Conservation (phyloP, 2,113 vertebrate species). For the Cnemophilus loriae region DNA sequence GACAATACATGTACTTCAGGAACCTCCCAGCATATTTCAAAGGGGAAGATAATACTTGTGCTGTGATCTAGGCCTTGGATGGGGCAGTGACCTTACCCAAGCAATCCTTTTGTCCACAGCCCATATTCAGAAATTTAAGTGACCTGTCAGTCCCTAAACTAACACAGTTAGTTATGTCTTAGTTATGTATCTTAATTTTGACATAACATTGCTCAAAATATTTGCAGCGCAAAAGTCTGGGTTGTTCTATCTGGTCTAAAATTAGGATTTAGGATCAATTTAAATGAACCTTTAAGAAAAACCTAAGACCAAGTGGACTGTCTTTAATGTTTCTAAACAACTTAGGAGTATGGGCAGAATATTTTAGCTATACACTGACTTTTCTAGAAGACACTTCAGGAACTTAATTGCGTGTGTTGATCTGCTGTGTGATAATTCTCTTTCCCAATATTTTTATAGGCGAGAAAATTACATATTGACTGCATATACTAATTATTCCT, state of each 20-base stretch:
- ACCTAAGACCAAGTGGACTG: neutral
- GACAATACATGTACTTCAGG: neutral
- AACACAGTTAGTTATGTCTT: neutral
- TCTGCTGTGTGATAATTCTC: neutral
- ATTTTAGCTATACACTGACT: neutral
- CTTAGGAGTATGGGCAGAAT: neutral
- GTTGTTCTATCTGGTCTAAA: neutral
- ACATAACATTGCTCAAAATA: neutral
- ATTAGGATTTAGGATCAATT: neutral
- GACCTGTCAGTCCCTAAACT: neutral
- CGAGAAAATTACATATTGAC: neutral
- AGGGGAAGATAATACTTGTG: neutral
- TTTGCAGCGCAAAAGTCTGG: neutral
- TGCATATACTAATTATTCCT: neutral
- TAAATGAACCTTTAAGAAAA: neutral
- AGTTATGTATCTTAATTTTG: neutral
- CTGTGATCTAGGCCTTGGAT: neutral
- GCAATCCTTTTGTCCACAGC: neutral
- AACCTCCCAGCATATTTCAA: neutral
- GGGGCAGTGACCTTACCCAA: neutral
- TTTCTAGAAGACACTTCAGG: neutral
- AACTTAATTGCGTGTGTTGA: neutral
- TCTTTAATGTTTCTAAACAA: neutral
- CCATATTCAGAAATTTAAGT: neutral
- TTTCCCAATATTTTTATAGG: neutral